A percentile compares a stretch with the other conserved stretches of the same genome.
These are phyloP conservation scores for Malurus leucopterus DNA, from an alignment of 2,797 vertebrate species.

Conservation along the genomic window DNA sequence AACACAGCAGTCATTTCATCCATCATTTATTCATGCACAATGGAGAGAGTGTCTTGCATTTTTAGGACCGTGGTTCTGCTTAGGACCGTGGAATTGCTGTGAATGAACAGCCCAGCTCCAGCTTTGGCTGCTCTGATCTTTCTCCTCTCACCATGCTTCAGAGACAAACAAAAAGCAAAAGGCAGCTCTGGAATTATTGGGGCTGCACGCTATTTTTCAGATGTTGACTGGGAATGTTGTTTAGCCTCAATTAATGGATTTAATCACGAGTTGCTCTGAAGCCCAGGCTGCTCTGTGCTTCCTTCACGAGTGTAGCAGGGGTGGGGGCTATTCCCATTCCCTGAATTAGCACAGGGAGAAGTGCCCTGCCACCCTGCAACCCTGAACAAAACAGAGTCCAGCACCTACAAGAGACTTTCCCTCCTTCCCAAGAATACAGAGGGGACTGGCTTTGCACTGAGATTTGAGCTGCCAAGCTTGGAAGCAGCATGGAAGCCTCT, in stretches of 20 bases:
- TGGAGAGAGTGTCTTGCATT: background rate
- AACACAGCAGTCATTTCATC: conserved; percentile 25
- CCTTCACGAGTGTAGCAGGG: accelerated
- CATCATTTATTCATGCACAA: conserved; percentile 51
- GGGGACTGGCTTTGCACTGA: background rate
- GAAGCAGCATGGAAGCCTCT: background rate
- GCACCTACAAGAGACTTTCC: background rate
- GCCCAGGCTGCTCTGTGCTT: accelerated
- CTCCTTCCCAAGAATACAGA: background rate
- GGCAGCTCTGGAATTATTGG: background rate
- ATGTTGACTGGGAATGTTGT: background rate
- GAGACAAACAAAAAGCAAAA: too few species aligned
- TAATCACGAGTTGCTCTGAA: background rate
- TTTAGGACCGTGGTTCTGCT: background rate
- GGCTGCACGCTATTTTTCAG: background rate
- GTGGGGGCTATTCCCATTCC: background rate
- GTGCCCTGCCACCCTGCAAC: background rate
- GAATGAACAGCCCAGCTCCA: background rate
- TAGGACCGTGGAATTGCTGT: background rate
- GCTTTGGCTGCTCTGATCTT: background rate
- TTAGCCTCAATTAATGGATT: accelerated
- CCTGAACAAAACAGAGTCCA: background rate
- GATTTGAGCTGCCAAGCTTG: background rate
- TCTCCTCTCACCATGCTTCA: background rate
- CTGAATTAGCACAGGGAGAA: background rate